Percentiles rank a stretch among this genome's conserved stretches.
These are phyloP conservation scores for Ormyrus rosae DNA, from an alignment of 2,888 invertebrate species.

Conservation along the genomic window DNA sequence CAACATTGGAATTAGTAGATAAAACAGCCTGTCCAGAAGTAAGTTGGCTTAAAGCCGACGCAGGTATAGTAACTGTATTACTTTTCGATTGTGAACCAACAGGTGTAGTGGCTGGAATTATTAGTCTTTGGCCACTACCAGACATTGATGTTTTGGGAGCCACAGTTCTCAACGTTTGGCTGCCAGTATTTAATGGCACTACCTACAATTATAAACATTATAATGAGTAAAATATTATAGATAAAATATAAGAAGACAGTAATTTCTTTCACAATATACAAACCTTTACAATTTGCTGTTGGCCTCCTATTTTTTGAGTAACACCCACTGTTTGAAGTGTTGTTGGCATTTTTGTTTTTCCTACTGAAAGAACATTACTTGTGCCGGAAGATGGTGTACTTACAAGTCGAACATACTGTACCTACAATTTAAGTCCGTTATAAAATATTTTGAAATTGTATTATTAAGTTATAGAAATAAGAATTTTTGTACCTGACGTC, in stretches of 20 bases:
- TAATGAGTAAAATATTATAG: not conserved
- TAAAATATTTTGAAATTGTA: constrained; percentile 6
- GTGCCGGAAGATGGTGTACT: constrained; percentile 77
- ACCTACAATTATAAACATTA: constrained; percentile 62
- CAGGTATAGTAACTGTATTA: constrained; percentile 72
- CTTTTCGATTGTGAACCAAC: constrained; percentile 68
- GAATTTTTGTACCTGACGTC: constrained; percentile 80
- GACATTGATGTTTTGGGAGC: constrained; percentile 73
- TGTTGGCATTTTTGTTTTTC: constrained; percentile 70
- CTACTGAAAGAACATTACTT: constrained; percentile 72
- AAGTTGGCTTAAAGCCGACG: constrained; percentile 74
- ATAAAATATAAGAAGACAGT: not conserved
- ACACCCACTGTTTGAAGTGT: constrained; percentile 71
- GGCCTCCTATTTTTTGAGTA: constrained; percentile 70
- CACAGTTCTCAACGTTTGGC: constrained; percentile 71
- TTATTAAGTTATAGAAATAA: constrained; percentile 19
- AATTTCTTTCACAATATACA: constrained; percentile 16
- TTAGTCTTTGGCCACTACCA: constrained; percentile 71
- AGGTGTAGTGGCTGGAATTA: constrained; percentile 74
- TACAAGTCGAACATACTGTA: constrained; percentile 85
- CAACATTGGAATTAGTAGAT: constrained; percentile 72
- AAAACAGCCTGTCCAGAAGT: constrained; percentile 73
- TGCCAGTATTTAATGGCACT: constrained; percentile 70
- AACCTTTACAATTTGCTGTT: constrained; percentile 73
- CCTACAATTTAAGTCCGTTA: constrained; percentile 62